phyloP scores from a whole-genome alignment of 2,888 invertebrate species.

The Ochropacha duplaris region DNA sequence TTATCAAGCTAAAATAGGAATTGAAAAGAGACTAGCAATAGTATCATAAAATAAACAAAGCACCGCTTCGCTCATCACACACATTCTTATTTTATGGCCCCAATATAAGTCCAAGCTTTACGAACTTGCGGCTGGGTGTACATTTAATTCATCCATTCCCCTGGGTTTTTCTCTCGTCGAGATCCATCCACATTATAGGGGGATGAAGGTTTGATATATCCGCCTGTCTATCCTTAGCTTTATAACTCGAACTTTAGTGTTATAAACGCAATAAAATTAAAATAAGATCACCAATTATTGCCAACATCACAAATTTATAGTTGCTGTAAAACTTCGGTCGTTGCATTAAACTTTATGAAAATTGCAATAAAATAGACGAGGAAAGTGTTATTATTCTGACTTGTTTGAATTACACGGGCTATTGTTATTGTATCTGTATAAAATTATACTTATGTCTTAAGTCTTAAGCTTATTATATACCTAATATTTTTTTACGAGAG shows the following conservation, averaged over 20 bases:
- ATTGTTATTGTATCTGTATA: no score
- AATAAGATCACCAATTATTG: constrained; percentile 10
- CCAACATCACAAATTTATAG: constrained; percentile 3
- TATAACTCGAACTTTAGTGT: constrained; percentile 27
- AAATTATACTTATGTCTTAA: no score
- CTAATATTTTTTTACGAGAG: no score
- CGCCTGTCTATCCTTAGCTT: constrained; percentile 20
- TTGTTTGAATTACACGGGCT: no score
- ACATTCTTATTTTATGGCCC: constrained; percentile 35
- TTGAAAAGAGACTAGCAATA: constrained; percentile 21
- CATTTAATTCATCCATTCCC: constrained; percentile 58
- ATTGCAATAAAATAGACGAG: background rate
- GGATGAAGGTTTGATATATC: constrained; percentile 30
- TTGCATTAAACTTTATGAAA: background rate
- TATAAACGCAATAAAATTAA: constrained; percentile 18
- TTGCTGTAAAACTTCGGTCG: constrained; percentile 5
- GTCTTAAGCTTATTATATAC: no score
- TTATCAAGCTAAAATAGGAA: no score
- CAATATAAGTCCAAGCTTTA: constrained; percentile 45
- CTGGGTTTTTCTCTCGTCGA: constrained; percentile 42
- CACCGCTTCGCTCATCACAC: constrained; percentile 17
- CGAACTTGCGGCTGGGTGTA: constrained; percentile 41
- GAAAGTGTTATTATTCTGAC: background rate
- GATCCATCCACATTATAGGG: constrained; percentile 37
- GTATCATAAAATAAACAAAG: constrained; percentile 10